Evolutionary conservation across 2,888 invertebrate genomes (phyloP).

Genomic region (Cheiracanthium punctorium): DNA sequence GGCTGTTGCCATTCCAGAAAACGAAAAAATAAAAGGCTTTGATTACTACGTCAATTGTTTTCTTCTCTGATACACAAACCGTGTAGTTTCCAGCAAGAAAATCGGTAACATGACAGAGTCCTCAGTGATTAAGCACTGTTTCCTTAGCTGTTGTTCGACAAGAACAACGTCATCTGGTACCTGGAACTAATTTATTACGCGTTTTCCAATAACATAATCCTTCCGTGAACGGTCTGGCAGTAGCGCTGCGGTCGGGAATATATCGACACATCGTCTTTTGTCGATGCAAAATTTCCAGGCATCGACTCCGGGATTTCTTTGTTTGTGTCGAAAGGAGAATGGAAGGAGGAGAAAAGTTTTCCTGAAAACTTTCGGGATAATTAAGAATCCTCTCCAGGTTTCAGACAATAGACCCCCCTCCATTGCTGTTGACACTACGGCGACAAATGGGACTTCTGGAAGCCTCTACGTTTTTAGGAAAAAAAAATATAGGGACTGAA

Average conservation of each 20-base stretch:
- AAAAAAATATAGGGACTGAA: no score
- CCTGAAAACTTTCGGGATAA: conserved; percentile 58
- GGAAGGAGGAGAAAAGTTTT: conserved; percentile 35
- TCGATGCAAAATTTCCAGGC: conserved; percentile 32
- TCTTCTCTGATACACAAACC: not conserved
- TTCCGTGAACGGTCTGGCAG: not conserved
- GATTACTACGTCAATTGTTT: not conserved
- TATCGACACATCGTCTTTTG: conserved; percentile 65
- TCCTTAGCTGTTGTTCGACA: conserved; percentile 48
- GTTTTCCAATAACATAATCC: conserved; percentile 59
- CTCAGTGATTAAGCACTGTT: conserved; percentile 40
- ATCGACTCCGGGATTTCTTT: conserved; percentile 50
- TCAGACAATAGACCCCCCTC: conserved; percentile 47
- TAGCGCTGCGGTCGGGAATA: conserved; percentile 5
- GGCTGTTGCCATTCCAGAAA: not conserved
- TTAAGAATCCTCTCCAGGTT: conserved; percentile 51
- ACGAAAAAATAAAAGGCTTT: not conserved
- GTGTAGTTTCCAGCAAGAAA: conserved; percentile 25
- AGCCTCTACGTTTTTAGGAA: conserved; percentile 31
- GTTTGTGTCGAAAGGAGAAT: conserved; percentile 2
- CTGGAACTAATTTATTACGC: conserved; percentile 55
- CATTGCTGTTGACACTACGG: conserved; percentile 45
- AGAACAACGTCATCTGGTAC: conserved; percentile 48
- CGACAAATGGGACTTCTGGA: conserved; percentile 43
- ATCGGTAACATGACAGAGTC: conserved; percentile 40